Conservation (phyloP, 2,113 vertebrate species). For the Aphelocoma coerulescens region DNA sequence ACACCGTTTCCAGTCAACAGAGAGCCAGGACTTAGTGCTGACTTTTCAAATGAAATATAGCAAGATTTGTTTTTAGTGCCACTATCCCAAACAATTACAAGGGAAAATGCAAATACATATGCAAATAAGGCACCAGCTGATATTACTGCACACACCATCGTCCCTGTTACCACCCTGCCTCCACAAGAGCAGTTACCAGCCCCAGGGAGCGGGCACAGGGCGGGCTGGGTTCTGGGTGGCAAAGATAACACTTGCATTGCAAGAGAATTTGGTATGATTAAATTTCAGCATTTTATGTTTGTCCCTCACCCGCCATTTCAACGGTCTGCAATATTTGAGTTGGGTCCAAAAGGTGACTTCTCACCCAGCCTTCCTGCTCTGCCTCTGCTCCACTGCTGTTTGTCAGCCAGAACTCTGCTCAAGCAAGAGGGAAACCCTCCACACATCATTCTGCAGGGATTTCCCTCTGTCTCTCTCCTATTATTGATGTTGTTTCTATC, state of each 20-base stretch:
- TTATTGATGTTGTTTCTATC: neutral
- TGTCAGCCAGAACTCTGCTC: neutral
- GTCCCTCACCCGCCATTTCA: neutral
- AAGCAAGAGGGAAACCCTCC: neutral
- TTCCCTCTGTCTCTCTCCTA: accelerated
- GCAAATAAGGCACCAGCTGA: slow-evolving; percentile 52
- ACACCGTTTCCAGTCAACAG: neutral
- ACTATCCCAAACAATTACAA: slow-evolving; percentile 1
- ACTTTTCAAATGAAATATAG: neutral
- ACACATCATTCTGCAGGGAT: neutral
- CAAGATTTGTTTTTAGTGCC: slow-evolving; percentile 51
- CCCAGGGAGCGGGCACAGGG: neutral
- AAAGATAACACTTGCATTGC: slow-evolving; percentile 50
- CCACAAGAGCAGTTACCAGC: neutral
- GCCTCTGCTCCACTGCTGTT: neutral
- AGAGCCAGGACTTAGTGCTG: neutral
- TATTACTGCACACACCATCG: neutral
- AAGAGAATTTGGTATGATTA: slow-evolving; percentile 44
- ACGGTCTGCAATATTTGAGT: neutral
- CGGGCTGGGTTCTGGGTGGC: slow-evolving; percentile 30
- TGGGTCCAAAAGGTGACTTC: slow-evolving; percentile 9
- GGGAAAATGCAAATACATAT: slow-evolving; percentile 57
- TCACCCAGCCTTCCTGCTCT: neutral
- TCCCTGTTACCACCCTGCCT: neutral
- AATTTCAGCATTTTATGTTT: slow-evolving; percentile 49